phyloP scores from a whole-genome alignment of 64 coral and sea anemone species.

The Acropora tenuis region DNA sequence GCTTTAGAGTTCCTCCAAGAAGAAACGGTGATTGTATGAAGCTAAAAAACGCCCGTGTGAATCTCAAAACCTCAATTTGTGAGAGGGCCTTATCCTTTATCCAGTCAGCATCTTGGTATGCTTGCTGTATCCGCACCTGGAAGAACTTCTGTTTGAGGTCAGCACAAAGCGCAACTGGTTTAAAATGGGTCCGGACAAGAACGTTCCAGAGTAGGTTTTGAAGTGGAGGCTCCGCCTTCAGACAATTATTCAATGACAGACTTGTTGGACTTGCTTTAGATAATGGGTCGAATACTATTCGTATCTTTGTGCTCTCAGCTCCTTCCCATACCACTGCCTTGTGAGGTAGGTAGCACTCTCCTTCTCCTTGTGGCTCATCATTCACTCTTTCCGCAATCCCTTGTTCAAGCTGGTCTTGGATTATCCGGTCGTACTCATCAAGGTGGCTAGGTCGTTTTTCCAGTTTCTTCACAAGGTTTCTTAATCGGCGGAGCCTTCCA shows the following conservation, averaged over 20 bases:
- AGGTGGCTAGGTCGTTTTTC: background rate
- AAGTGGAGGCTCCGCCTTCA: background rate
- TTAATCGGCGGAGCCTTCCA: conserved; percentile 22
- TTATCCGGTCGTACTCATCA: conserved; percentile 30
- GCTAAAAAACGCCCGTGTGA: background rate
- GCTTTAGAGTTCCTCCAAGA: conserved; percentile 26
- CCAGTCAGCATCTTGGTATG: background rate
- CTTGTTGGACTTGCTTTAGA: background rate
- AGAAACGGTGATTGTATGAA: conserved; percentile 45
- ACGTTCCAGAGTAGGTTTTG: conserved; percentile 36
- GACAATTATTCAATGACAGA: conserved; percentile 14
- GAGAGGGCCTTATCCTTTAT: conserved; percentile 16
- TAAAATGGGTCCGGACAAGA: background rate
- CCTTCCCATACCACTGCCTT: background rate
- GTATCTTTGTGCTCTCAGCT: background rate
- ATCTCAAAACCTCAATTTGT: background rate
- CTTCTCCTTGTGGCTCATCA: conserved; percentile 8
- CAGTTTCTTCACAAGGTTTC: conserved; percentile 32
- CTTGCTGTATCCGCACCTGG: background rate
- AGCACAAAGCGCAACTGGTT: conserved; percentile 4
- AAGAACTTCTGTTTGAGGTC: background rate
- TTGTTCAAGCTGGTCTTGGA: conserved; percentile 31
- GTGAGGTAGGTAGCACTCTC: background rate
- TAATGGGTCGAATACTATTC: background rate
- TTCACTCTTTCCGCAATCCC: conserved; percentile 41